Evolutionary conservation across 2,113 vertebrate genomes (phyloP).

Genomic region (Festucalex cinctus): DNA sequence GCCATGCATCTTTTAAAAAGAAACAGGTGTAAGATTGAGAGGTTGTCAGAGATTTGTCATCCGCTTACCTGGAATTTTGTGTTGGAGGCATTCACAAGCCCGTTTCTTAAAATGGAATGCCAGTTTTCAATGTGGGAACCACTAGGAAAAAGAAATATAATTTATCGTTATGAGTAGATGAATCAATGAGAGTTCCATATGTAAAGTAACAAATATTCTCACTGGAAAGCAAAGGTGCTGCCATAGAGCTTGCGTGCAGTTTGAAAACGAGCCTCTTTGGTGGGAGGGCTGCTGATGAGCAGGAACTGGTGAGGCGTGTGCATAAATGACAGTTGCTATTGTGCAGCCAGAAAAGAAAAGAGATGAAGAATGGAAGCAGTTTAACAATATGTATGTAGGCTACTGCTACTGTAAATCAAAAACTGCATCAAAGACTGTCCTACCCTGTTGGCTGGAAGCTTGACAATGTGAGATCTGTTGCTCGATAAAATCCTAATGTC

Average conservation of each 20-base stretch:
- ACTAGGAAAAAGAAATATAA: constrained; percentile 61
- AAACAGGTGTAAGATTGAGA: background rate
- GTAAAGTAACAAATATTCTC: constrained; percentile 51
- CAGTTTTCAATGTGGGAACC: constrained; percentile 98
- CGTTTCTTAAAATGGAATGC: constrained; percentile 95
- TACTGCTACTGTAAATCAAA: background rate
- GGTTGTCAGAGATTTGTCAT: background rate
- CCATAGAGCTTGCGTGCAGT: constrained; percentile 90
- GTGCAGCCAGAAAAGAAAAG: constrained; percentile 42
- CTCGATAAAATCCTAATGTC: constrained; percentile 88
- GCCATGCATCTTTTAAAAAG: constrained; percentile 86
- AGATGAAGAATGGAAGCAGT: background rate
- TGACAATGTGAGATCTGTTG: constrained; percentile 96
- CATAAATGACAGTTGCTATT: constrained; percentile 97
- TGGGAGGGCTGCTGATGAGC: constrained; percentile 93
- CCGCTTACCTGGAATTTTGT: constrained; percentile 88
- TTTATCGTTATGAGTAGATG: background rate
- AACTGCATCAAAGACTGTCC: constrained; percentile 34
- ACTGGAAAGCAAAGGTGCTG: constrained; percentile 99
- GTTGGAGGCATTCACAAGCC: constrained; percentile 90
- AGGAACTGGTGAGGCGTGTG: constrained; percentile 98
- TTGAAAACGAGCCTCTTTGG: constrained; percentile 93
- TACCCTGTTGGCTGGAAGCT: constrained; percentile 94
- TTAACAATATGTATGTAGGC: background rate
- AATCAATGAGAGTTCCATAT: background rate